Evolutionary conservation across 2,888 invertebrate species (phyloP).

Genomic region (Tetranychus piercei): DNA sequence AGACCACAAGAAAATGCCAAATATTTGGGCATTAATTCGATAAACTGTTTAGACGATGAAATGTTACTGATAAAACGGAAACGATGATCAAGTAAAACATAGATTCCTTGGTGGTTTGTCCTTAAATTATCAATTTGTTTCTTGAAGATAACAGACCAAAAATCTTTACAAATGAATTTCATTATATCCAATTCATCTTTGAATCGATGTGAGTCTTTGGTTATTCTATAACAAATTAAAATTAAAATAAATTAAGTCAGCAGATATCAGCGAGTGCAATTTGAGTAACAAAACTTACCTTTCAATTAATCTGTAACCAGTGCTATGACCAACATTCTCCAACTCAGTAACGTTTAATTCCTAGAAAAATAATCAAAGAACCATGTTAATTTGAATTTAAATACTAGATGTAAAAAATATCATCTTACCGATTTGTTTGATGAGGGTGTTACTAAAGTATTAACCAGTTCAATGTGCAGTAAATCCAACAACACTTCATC

Average conservation of each 20-base stretch:
- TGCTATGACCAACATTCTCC: constrained; percentile 11
- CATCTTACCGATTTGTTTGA: not conserved
- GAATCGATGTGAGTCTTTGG: constrained; percentile 76
- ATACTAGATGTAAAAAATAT: not conserved
- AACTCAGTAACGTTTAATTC: constrained; percentile 6
- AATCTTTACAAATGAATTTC: constrained; percentile 97
- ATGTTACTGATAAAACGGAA: constrained; percentile 76
- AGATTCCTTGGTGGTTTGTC: constrained; percentile 92
- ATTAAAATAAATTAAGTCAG: not conserved
- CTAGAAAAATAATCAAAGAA: constrained; percentile 1
- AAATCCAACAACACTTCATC: constrained; percentile 12
- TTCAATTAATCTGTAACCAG: constrained; percentile 8
- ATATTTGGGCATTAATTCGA: constrained; percentile 49
- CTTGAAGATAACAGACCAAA: constrained; percentile 92
- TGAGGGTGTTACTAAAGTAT: not conserved
- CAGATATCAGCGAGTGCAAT: not conserved
- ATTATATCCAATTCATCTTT: constrained; percentile 93
- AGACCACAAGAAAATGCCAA: constrained; percentile 90
- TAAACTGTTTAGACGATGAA: constrained; percentile 69
- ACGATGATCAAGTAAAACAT: constrained; percentile 86
- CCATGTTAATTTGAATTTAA: not conserved
- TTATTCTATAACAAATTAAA: constrained; percentile 40
- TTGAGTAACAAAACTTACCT: not conserved
- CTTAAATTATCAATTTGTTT: constrained; percentile 93
- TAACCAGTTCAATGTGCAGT: constrained; percentile 13